Conservation (phyloP, 2,797 vertebrate species). For the Denticeps clupeoides region DNA sequence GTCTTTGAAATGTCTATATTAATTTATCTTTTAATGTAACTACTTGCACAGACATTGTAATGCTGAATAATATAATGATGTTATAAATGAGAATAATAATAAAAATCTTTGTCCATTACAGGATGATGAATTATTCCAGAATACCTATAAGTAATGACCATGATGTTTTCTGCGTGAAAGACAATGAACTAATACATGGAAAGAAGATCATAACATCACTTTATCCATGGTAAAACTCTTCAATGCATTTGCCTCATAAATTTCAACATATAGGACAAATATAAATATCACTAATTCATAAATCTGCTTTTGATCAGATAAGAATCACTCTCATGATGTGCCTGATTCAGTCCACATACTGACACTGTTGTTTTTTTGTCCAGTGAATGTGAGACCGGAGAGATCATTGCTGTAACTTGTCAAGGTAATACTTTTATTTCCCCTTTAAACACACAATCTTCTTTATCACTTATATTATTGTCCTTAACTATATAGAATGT, state of each 20-base stretch:
- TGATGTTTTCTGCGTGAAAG: slow-evolving; percentile 74
- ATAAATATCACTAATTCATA: no score
- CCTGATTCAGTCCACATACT: neutral
- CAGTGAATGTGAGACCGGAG: slow-evolving; percentile 74
- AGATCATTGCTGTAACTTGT: slow-evolving; percentile 69
- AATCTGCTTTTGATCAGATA: neutral
- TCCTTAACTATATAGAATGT: slow-evolving; percentile 68
- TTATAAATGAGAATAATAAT: no score
- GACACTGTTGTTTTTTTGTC: slow-evolving; percentile 33
- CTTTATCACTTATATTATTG: no score
- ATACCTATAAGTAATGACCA: slow-evolving; percentile 47
- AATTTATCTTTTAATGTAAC: no score
- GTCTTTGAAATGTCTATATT: no score
- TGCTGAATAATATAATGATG: no score
- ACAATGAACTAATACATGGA: slow-evolving; percentile 62
- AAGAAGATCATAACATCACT: slow-evolving; percentile 73
- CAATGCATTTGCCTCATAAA: neutral
- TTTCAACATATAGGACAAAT: neutral
- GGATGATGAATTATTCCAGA: slow-evolving; percentile 66
- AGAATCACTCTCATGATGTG: neutral
- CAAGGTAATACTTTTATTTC: slow-evolving; percentile 62
- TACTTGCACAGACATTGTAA: no score
- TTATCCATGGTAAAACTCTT: slow-evolving; percentile 67
- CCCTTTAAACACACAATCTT: no score
- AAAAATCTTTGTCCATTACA: slow-evolving; percentile 26